These are phyloP conservation scores for Acholoe squamosa DNA, from an alignment of 2,888 invertebrate species.

Conservation along the genomic window DNA sequence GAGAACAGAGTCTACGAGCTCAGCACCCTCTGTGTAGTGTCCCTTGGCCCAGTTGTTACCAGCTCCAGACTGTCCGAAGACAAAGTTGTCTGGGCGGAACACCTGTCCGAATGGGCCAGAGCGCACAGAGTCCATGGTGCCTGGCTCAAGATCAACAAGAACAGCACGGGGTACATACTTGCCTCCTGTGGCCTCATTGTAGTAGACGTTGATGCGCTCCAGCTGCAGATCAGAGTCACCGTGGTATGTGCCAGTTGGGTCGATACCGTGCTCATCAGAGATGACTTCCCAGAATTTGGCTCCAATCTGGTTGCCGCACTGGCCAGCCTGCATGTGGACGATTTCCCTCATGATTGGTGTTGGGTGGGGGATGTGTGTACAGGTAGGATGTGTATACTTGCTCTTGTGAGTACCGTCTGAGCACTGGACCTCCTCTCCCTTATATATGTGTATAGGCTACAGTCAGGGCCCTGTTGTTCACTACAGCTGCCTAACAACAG, in stretches of 20 bases:
- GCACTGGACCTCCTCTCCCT: too few relatives aligned
- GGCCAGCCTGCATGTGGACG: slow-evolving; percentile 73
- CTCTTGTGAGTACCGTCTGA: too few relatives aligned
- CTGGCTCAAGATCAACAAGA: slow-evolving; percentile 96
- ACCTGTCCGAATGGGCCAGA: slow-evolving; percentile 96
- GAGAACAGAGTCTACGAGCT: slow-evolving; percentile 81
- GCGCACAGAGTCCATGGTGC: slow-evolving; percentile 97
- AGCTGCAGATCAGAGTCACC: slow-evolving; percentile 72
- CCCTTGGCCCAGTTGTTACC: slow-evolving; percentile 57
- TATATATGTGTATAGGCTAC: too few relatives aligned
- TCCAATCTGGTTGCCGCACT: slow-evolving; percentile 73
- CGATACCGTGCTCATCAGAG: slow-evolving; percentile 79
- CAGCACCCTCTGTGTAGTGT: slow-evolving; percentile 66
- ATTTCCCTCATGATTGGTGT: slow-evolving; percentile 70
- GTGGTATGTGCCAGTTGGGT: slow-evolving; percentile 76
- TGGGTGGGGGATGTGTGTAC: background rate
- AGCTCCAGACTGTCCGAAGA: slow-evolving; percentile 86
- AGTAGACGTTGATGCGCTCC: slow-evolving; percentile 88
- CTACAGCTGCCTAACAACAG: too few relatives aligned
- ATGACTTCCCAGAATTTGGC: slow-evolving; percentile 79
- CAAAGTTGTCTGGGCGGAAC: slow-evolving; percentile 97
- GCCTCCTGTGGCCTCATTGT: slow-evolving; percentile 91
- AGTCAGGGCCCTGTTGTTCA: too few relatives aligned
- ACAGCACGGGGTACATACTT: slow-evolving; percentile 97
- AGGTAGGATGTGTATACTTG: too few relatives aligned